Evolutionary conservation across 2,113 vertebrate species (phyloP).

Genomic region (Lophochroa leadbeateri): DNA sequence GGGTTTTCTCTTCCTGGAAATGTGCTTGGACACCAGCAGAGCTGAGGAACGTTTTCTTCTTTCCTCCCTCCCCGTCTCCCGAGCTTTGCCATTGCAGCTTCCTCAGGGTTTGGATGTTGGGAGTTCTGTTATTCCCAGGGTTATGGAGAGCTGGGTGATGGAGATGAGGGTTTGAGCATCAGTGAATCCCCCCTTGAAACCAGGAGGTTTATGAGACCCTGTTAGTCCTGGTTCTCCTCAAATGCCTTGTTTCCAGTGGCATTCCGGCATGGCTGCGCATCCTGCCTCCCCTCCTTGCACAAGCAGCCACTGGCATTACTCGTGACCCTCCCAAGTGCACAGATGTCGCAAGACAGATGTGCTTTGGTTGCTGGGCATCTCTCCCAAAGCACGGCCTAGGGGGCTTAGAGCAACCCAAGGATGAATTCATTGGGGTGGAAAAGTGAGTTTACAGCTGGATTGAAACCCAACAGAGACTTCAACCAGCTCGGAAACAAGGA

Average conservation of each 20-base stretch:
- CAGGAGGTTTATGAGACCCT: background rate
- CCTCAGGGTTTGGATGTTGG: rapidly evolving
- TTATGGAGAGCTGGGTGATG: background rate
- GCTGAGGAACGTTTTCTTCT: rapidly evolving
- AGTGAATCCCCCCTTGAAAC: background rate
- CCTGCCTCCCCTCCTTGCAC: background rate
- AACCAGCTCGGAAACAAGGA: background rate
- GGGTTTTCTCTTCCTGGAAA: background rate
- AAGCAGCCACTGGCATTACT: background rate
- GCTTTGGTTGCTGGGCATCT: background rate
- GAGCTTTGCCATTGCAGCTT: background rate
- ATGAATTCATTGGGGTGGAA: background rate
- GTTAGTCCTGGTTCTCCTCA: background rate
- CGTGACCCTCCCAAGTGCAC: background rate
- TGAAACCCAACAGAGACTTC: background rate
- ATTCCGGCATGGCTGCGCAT: background rate
- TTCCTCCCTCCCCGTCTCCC: background rate
- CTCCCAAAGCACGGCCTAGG: background rate
- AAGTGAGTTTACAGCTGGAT: background rate
- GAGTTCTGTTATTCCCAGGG: rapidly evolving
- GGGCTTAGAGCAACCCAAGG: background rate
- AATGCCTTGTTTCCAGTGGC: background rate
- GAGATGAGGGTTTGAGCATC: background rate
- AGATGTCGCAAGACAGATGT: background rate
- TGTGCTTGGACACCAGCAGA: rapidly evolving